These are phyloP conservation scores for Eulemur mongoz DNA, from an alignment of 2,797 vertebrate species.

Conservation along the genomic window DNA sequence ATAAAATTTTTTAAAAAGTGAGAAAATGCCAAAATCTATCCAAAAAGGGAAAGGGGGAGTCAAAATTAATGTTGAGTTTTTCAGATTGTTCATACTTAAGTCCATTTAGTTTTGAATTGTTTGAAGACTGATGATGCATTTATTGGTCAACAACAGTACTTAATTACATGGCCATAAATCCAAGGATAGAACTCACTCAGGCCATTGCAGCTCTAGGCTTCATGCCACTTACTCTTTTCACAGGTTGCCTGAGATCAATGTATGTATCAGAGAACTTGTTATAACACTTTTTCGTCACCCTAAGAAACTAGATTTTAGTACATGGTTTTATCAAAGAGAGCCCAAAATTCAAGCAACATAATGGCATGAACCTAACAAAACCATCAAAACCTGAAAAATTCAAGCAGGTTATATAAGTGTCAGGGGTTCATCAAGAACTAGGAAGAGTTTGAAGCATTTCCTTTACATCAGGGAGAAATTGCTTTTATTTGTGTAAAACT, in stretches of 20 bases:
- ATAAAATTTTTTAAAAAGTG: neutral
- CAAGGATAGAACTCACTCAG: neutral
- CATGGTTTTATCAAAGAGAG: neutral
- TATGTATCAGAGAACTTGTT: slow-evolving; percentile 29
- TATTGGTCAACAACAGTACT: neutral
- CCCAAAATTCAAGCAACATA: neutral
- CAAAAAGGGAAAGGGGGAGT: neutral
- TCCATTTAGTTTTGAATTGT: neutral
- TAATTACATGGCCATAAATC: neutral
- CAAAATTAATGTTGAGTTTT: neutral
- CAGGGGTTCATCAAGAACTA: neutral
- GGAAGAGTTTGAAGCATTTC: neutral
- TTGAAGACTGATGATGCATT: neutral
- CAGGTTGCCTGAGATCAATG: slow-evolving; percentile 11
- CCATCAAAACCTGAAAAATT: neutral
- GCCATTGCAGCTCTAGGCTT: neutral
- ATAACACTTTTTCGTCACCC: neutral
- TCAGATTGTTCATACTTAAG: neutral
- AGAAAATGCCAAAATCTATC: neutral
- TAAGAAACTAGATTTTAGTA: slow-evolving; percentile 44
- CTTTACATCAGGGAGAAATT: neutral
- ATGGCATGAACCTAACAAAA: neutral
- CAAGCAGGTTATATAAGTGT: neutral
- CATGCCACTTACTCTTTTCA: neutral
- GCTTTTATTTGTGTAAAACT: slow-evolving; percentile 25